A percentile compares a stretch with the other conserved stretches of the same genome.
Conservation (phyloP, 2,113 vertebrate species). For the Camelus dromedarius region DNA sequence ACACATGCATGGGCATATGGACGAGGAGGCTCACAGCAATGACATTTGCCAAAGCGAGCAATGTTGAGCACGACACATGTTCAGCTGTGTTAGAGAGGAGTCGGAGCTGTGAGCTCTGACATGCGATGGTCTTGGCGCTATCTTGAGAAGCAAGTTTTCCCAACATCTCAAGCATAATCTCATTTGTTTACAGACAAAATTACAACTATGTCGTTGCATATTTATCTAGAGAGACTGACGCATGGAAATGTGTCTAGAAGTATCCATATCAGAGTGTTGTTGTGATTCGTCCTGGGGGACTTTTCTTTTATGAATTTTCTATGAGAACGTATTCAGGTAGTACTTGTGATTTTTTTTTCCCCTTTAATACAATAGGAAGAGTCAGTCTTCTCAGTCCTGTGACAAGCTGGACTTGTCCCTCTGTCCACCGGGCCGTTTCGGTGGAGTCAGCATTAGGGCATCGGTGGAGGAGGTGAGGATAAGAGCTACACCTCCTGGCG, state of each 20-base stretch:
- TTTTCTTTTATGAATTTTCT: background rate
- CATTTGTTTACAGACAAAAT: background rate
- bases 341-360: background rate
- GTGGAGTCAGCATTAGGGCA: background rate
- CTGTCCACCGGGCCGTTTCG: background rate
- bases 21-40: background rate
- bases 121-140: background rate
- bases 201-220: background rate
- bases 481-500: background rate
- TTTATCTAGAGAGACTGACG: background rate
- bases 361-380: background rate
- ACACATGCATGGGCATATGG: background rate
- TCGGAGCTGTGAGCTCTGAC: background rate
- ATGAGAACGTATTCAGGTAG: background rate
- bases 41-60: background rate
- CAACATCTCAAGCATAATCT: background rate
- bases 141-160: background rate
- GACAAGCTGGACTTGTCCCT: background rate
- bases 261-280: background rate
- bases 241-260: background rate
- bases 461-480: background rate
- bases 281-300: background rate
- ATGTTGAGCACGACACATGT: background rate
- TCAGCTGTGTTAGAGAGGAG: background rate
- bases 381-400: background rate